These are phyloP conservation scores for Thunnus maccoyii DNA, from an alignment of 2,113 vertebrate species.

Conservation along the genomic window DNA sequence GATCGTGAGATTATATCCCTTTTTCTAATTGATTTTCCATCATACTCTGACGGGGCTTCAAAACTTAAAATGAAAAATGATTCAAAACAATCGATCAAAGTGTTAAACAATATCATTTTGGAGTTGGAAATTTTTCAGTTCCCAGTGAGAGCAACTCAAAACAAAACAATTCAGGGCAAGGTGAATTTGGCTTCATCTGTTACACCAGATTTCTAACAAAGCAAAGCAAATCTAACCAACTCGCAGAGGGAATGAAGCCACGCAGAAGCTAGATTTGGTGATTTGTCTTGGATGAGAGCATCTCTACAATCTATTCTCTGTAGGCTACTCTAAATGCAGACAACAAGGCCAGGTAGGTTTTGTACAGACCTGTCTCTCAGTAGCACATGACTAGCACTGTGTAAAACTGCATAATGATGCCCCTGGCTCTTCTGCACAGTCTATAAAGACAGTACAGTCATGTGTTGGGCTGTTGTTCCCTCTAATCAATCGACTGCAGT, in stretches of 20 bases:
- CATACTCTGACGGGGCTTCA: constrained; percentile 8
- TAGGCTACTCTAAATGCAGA: background rate
- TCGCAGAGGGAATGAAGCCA: constrained; percentile 1
- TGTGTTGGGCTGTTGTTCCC: constrained; percentile 33
- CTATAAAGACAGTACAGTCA: constrained; percentile 35
- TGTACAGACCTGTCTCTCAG: constrained; percentile 20
- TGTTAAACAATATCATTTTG: background rate
- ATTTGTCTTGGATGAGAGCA: constrained; percentile 27
- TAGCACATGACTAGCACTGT: constrained; percentile 13
- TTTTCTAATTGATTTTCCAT: constrained; percentile 39
- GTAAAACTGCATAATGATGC: constrained; percentile 38
- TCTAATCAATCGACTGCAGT: constrained; percentile 47
- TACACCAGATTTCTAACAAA: constrained; percentile 15
- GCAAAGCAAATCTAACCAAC: constrained; percentile 33
- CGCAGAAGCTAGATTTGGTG: background rate
- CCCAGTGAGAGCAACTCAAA: background rate
- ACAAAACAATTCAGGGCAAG: background rate
- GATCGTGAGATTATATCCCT: constrained; percentile 16
- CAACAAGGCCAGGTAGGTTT: constrained; percentile 22
- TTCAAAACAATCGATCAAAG: constrained; percentile 37
- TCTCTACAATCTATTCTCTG: constrained; percentile 4
- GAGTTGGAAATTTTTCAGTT: background rate
- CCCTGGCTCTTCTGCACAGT: constrained; percentile 46
- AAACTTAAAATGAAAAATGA: constrained; percentile 15
- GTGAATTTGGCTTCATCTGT: constrained; percentile 18